Conservation (phyloP, 2,888 invertebrate genomes). For the Disparrhopalites patrizii region DNA sequence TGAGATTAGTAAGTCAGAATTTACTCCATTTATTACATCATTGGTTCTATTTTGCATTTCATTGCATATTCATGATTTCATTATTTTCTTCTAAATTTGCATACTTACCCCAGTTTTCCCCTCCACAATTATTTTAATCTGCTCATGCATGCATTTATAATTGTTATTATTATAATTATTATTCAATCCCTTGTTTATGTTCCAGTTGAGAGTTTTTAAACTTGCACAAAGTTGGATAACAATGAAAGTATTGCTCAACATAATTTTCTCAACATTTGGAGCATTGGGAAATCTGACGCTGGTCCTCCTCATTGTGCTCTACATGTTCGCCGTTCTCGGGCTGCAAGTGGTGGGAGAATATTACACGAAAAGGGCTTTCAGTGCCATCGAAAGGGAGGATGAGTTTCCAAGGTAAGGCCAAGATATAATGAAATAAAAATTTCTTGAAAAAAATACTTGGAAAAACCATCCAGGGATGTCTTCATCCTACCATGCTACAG, state of each 20-base stretch:
- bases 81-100: no score
- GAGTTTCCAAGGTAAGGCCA: slow-evolving; percentile 67
- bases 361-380: slow-evolving; percentile 82
- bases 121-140: neutral
- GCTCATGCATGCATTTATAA: no score
- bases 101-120: no score
- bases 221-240: slow-evolving; percentile 97
- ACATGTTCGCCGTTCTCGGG: slow-evolving; percentile 96
- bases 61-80: no score
- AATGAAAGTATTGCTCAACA: slow-evolving; percentile 93
- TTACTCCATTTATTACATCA: neutral
- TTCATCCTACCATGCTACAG: no score
- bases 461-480: no score
- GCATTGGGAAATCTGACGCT: slow-evolving; percentile 93
- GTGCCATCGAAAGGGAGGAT: slow-evolving; percentile 59
- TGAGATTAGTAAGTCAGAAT: slow-evolving; percentile 69
- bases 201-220: slow-evolving; percentile 83
- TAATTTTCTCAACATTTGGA: slow-evolving; percentile 92
- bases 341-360: slow-evolving; percentile 93
- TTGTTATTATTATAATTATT: neutral
- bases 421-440: no score
- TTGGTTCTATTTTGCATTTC: neutral
- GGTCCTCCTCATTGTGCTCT: slow-evolving; percentile 84
- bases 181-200: neutral
- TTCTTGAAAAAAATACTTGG: no score